Evolutionary conservation across 2,113 vertebrate species (phyloP).

Genomic region (Oreotrochilus melanogaster): DNA sequence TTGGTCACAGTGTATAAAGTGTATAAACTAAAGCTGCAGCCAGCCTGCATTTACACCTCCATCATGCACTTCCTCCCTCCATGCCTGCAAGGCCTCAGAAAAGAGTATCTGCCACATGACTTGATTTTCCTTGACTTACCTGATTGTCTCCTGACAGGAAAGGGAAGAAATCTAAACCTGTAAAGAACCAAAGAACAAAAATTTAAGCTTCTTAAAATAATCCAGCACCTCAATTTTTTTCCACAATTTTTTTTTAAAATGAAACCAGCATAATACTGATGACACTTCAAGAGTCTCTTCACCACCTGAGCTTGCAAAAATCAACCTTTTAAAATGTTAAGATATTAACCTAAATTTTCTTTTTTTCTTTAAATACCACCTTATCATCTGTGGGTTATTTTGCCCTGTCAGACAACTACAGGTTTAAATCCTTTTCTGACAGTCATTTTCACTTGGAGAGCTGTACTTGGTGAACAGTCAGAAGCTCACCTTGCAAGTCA

Average conservation of each 20-base stretch:
- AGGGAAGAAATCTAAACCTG: slow-evolving; percentile 98
- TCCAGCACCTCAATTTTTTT: background rate
- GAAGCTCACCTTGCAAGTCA: slow-evolving; percentile 89
- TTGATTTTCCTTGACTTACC: slow-evolving; percentile 77
- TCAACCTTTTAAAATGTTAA: background rate
- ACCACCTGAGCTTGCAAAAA: background rate
- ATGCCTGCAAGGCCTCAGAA: background rate
- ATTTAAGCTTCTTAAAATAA: background rate
- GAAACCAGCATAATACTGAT: background rate
- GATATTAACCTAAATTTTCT: background rate
- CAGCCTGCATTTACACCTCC: background rate
- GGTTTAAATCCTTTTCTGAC: background rate
- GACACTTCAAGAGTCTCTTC: background rate
- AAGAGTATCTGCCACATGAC: background rate
- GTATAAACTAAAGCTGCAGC: background rate
- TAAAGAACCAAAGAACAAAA: slow-evolving; percentile 45
- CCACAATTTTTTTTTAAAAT: background rate
- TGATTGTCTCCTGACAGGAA: slow-evolving; percentile 99
- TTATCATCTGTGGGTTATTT: background rate
- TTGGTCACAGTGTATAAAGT: background rate
- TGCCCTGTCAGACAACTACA: background rate
- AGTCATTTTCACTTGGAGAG: background rate
- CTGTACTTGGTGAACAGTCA: rapidly evolving
- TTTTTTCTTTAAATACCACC: background rate
- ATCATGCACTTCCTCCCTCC: background rate